Evolutionary conservation across 2,113 vertebrate species (phyloP).

Genomic region (Ophthalmolycus amberensis): DNA sequence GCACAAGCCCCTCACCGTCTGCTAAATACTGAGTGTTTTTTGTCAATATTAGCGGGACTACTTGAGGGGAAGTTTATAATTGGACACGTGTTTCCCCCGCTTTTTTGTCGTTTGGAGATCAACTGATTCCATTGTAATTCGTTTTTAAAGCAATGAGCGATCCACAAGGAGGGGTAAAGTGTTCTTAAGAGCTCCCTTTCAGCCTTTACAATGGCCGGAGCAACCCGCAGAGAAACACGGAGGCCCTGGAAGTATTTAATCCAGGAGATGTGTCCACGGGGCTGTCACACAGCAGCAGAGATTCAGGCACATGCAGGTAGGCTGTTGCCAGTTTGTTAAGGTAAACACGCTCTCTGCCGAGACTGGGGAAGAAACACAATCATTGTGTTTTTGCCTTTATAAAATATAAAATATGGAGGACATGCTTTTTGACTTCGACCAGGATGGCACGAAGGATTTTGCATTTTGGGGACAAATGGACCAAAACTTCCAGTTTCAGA

Average conservation of each 20-base stretch:
- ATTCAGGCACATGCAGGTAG: conserved; percentile 25
- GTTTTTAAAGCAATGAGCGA: conserved; percentile 74
- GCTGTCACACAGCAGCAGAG: conserved; percentile 46
- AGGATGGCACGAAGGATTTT: conserved; percentile 73
- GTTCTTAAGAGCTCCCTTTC: conserved; percentile 78
- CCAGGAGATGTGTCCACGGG: conserved; percentile 48
- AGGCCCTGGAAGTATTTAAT: conserved; percentile 81
- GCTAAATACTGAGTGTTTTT: conserved; percentile 50
- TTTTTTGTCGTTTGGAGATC: conserved; percentile 70
- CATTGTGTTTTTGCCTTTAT: not conserved
- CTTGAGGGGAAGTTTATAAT: conserved; percentile 79
- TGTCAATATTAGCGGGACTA: conserved; percentile 79
- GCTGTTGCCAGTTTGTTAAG: not conserved
- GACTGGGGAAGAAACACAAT: not conserved
- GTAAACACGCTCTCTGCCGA: not conserved
- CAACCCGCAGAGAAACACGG: conserved; percentile 62
- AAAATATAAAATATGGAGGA: conserved; percentile 78
- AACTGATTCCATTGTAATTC: conserved; percentile 74
- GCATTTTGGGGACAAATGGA: conserved; percentile 81
- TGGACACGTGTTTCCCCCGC: conserved; percentile 77
- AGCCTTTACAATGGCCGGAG: conserved; percentile 67
- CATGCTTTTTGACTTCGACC: conserved; percentile 75
- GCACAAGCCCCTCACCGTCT: conserved; percentile 46
- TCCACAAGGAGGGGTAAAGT: conserved; percentile 69
- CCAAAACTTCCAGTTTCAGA: conserved; percentile 66